phyloP scores from a whole-genome alignment of 2,113 vertebrate species.

The Chaetura pelagica region DNA sequence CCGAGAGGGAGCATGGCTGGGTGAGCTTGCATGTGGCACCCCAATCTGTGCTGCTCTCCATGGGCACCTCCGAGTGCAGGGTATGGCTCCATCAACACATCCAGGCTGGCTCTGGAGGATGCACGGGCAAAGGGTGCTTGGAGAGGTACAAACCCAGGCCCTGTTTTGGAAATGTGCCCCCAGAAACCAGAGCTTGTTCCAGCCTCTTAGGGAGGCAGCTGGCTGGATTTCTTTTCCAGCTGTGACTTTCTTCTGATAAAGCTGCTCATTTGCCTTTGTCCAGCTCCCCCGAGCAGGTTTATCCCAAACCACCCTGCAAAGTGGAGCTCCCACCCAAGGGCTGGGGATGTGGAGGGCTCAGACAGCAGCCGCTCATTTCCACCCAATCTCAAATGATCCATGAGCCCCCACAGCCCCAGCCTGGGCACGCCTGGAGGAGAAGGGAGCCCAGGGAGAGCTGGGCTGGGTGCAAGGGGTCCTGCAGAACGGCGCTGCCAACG shows the following conservation, averaged over 20 bases:
- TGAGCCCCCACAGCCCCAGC: not conserved
- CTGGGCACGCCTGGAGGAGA: fast-evolving
- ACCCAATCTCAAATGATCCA: not conserved
- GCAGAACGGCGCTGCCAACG: fast-evolving
- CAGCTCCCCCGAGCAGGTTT: not conserved
- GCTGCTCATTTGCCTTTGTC: not conserved
- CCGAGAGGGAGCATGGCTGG: not conserved
- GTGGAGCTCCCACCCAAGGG: not conserved
- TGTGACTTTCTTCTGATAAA: not conserved
- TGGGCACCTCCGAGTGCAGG: fast-evolving
- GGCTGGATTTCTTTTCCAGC: not conserved
- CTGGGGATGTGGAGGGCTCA: not conserved
- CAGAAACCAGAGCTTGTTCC: fast-evolving
- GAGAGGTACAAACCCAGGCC: not conserved
- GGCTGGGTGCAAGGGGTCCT: not conserved
- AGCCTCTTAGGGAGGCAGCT: not conserved
- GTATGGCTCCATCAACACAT: fast-evolving
- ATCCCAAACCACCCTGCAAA: not conserved
- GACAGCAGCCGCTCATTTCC: not conserved
- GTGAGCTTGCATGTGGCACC: fast-evolving
- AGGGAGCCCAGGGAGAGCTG: not conserved
- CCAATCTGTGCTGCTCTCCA: fast-evolving
- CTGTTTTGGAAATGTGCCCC: fast-evolving
- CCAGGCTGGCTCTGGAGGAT: not conserved
- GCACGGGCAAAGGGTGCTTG: fast-evolving